These are phyloP conservation scores for Drosophila prostipennis DNA, from an alignment of 2,888 invertebrate species.

Conservation along the genomic window DNA sequence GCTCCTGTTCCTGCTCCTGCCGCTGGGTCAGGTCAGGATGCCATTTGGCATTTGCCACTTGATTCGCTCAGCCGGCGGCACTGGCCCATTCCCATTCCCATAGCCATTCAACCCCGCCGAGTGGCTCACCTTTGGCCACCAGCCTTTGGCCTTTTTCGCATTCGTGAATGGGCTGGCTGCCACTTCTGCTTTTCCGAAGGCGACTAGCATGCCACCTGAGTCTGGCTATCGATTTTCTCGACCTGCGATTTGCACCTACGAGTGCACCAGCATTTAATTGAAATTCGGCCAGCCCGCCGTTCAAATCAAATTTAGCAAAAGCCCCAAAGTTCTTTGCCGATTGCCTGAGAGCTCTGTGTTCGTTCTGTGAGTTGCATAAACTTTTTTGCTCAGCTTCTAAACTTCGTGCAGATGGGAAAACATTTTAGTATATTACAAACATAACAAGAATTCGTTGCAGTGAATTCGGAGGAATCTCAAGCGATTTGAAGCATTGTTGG, in stretches of 20 bases:
- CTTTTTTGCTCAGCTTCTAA: constrained; percentile 46
- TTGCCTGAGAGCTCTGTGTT: constrained; percentile 18
- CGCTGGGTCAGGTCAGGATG: constrained; percentile 41
- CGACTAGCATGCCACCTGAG: constrained; percentile 6
- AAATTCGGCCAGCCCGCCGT: constrained; percentile 47
- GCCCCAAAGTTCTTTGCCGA: constrained; percentile 16
- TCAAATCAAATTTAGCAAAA: constrained; percentile 63
- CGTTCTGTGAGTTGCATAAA: constrained; percentile 39
- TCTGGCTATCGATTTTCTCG: constrained; percentile 41
- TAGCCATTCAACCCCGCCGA: not conserved
- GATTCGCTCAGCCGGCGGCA: constrained; percentile 42
- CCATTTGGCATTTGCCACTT: constrained; percentile 62
- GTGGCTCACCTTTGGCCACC: constrained; percentile 25
- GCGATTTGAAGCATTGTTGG: not conserved
- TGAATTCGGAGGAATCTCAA: not conserved
- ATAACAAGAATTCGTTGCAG: not conserved
- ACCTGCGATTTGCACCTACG: constrained; percentile 34
- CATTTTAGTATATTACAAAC: not conserved
- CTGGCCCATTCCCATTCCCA: not conserved
- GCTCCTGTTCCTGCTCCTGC: constrained; percentile 8
- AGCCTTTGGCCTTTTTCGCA: constrained; percentile 40
- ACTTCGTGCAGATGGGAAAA: constrained; percentile 44
- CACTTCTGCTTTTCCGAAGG: too few relatives aligned
- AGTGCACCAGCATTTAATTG: constrained; percentile 48
- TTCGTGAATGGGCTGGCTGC: constrained; percentile 25